Conservation (phyloP, 2,113 vertebrate species). For the Leucopsar rothschildi region DNA sequence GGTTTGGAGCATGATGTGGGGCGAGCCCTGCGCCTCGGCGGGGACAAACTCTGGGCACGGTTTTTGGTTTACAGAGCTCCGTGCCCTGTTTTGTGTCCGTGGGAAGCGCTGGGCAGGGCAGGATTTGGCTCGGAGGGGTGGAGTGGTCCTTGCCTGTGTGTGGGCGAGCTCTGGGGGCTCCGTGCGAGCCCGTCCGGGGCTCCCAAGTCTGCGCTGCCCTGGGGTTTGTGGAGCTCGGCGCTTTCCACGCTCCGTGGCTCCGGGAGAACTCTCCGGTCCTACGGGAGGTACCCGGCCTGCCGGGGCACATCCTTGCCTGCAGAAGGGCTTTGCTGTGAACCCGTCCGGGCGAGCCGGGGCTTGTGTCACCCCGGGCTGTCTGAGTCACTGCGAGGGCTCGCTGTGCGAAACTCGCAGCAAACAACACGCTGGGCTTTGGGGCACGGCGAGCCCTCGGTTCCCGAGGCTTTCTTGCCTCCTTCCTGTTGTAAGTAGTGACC, state of each 20-base stretch:
- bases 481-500: not conserved
- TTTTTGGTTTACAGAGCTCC: rapidly evolving
- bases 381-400: not conserved
- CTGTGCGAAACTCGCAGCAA: not conserved
- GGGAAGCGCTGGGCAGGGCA: not conserved
- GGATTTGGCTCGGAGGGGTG: rapidly evolving
- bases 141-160: not conserved
- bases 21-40: not conserved
- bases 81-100: not conserved
- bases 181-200: rapidly evolving
- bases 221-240: not conserved
- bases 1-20: rapidly evolving
- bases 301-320: not conserved
- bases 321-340: not conserved
- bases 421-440: rapidly evolving
- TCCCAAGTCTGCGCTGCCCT: rapidly evolving
- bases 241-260: not conserved
- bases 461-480: rapidly evolving
- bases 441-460: not conserved
- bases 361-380: not conserved
- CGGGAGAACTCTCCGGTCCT: not conserved
- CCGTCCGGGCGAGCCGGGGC: not conserved
- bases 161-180: not conserved
- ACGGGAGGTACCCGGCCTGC: not conserved
- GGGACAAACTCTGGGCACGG: not conserved